phyloP scores from a whole-genome alignment of 1,140 invertebrate genomes.

The Micrasema longulum region DNA sequence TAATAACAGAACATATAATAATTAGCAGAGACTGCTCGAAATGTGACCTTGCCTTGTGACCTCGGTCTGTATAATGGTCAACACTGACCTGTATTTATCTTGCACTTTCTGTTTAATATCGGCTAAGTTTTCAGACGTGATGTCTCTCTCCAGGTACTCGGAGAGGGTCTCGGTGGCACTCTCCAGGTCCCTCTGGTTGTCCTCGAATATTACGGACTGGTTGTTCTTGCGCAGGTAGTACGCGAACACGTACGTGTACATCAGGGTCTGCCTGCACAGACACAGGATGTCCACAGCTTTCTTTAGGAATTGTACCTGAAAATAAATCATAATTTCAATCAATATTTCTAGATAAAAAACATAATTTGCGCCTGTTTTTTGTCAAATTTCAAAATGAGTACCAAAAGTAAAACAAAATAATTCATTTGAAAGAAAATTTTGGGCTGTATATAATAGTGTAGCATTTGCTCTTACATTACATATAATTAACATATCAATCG shows the following conservation, averaged over 20 bases:
- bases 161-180: constrained; percentile 96
- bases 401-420: no score
- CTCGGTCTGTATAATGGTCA: no score
- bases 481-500: no score
- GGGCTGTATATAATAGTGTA: no score
- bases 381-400: no score
- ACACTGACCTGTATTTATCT: constrained; percentile 93
- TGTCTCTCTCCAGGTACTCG: constrained; percentile 97
- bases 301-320: constrained; percentile 94
- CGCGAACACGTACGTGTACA: constrained; percentile 99
- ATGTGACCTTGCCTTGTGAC: no score
- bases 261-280: constrained; percentile 96
- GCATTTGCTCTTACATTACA: no score
- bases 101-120: constrained; percentile 99
- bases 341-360: no score
- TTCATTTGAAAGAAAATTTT: no score
- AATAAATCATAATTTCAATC: constrained; percentile 1
- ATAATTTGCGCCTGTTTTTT: no score
- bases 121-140: constrained; percentile 96
- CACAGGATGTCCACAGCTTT: constrained; percentile 98
- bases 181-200: constrained; percentile 98
- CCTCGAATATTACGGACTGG: constrained; percentile 98
- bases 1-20: no score
- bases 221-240: constrained; percentile 98
- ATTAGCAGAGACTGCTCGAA: no score